Conservation (phyloP, 2,888 invertebrate genomes). For the Drosophila stalkeri region DNA sequence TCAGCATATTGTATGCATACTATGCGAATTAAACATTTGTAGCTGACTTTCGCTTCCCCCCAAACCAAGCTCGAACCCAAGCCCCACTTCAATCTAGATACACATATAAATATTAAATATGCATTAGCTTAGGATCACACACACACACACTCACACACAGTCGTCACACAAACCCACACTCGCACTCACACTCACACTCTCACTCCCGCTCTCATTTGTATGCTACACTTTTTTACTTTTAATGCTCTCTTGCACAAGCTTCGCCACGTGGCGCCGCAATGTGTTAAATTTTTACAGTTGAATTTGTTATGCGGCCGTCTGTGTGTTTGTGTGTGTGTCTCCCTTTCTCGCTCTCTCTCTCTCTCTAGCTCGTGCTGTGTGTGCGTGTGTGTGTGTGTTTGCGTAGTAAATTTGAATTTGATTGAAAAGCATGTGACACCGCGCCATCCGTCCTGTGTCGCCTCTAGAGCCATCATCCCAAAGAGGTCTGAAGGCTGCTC, state of each 20-base stretch:
- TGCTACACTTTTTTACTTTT: conserved; percentile 51
- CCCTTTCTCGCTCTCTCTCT: conserved; percentile 10
- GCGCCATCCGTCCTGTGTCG: conserved; percentile 17
- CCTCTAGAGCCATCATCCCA: conserved; percentile 5
- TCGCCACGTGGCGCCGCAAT: conserved; percentile 71
- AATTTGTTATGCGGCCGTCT: conserved; percentile 64
- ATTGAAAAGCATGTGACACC: conserved; percentile 79
- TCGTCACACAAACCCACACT: conserved; percentile 1
- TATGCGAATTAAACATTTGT: conserved; percentile 52
- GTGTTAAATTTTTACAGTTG: conserved; percentile 83
- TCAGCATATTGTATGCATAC: conserved; percentile 44
- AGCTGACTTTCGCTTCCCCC: conserved; percentile 13
- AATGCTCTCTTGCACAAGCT: conserved; percentile 38
- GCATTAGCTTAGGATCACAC: conserved; percentile 56
- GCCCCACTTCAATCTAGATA: conserved; percentile 14
- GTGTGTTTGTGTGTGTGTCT: conserved; percentile 1
- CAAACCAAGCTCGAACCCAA: neutral
- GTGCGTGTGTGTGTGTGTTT: conserved; percentile 32
- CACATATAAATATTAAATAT: conserved; percentile 73
- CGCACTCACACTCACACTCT: conserved; percentile 2
- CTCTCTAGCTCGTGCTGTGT: neutral
- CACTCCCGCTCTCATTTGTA: conserved; percentile 59
- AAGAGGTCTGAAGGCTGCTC: conserved; percentile 35
- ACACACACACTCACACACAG: no score
- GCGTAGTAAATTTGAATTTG: conserved; percentile 81